Evolutionary conservation across 2,113 vertebrate genomes (phyloP).

Genomic region (Vidua chalybeata): DNA sequence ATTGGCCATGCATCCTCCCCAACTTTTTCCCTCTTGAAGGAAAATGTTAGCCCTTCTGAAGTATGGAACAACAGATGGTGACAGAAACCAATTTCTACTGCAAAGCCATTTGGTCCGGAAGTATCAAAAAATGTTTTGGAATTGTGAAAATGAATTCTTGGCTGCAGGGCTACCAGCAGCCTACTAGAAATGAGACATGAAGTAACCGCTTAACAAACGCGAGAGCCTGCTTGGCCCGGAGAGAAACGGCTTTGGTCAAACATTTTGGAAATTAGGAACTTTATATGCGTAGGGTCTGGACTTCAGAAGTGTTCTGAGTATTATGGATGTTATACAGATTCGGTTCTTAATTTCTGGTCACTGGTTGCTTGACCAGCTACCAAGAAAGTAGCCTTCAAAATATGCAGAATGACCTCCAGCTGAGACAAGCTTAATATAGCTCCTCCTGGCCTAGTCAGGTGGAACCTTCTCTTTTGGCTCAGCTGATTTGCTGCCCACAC

Average conservation of each 20-base stretch:
- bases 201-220: neutral
- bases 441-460: conserved; percentile 55
- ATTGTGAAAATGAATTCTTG: conserved; percentile 46
- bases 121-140: conserved; percentile 39
- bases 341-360: conserved; percentile 21
- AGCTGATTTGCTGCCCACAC: conserved; percentile 57
- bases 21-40: conserved; percentile 22
- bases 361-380: conserved; percentile 42
- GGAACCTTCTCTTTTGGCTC: conserved; percentile 66
- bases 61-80: conserved; percentile 18
- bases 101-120: conserved; percentile 30
- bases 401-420: conserved; percentile 63
- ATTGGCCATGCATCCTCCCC: neutral
- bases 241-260: neutral
- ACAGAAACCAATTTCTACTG: neutral
- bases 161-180: conserved; percentile 9
- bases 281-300: neutral
- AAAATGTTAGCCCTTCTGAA: conserved; percentile 23
- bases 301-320: neutral
- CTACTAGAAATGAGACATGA: neutral
- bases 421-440: conserved; percentile 66
- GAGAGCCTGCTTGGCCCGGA: neutral
- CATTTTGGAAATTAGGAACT: neutral
- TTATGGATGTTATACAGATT: neutral
- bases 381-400: conserved; percentile 55